Evolutionary conservation across 2,113 vertebrate species (phyloP).

Genomic region (Tylochromis polylepis): DNA sequence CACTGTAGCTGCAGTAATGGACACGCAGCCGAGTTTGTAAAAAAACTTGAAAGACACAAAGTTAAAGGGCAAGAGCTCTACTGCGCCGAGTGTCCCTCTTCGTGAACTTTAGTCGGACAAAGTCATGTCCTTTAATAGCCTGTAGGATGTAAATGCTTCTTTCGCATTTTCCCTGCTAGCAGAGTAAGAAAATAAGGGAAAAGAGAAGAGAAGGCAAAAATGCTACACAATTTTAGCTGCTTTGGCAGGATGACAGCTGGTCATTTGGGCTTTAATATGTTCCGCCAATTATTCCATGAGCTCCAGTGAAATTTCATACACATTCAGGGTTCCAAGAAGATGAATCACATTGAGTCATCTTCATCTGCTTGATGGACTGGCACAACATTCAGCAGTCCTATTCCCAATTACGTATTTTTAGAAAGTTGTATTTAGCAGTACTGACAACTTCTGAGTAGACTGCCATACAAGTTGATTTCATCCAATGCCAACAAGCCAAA

Average conservation of each 20-base stretch:
- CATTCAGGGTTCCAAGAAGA: background rate
- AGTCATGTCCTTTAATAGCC: background rate
- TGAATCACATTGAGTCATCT: background rate
- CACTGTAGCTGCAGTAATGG: background rate
- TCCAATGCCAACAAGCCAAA: background rate
- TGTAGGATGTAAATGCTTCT: background rate
- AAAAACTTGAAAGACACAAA: slow-evolving; percentile 1
- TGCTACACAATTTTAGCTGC: background rate
- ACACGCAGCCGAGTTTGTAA: background rate
- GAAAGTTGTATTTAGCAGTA: background rate
- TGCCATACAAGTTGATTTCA: background rate
- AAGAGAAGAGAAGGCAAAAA: background rate
- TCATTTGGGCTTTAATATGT: background rate
- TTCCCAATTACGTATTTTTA: background rate
- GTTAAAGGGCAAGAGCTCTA: slow-evolving; percentile 16
- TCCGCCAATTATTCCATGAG: background rate
- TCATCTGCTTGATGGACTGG: background rate
- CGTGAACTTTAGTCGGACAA: background rate
- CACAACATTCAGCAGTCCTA: background rate
- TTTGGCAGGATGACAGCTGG: background rate
- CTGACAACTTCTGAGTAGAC: background rate
- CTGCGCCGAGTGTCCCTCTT: background rate
- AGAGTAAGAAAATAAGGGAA: background rate
- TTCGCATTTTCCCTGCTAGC: background rate
- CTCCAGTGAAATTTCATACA: background rate